Evolutionary conservation across 2,113 vertebrate species (phyloP), one percentile per base, ranked within the genome.

Genomic region (Turnix velox): DNA sequence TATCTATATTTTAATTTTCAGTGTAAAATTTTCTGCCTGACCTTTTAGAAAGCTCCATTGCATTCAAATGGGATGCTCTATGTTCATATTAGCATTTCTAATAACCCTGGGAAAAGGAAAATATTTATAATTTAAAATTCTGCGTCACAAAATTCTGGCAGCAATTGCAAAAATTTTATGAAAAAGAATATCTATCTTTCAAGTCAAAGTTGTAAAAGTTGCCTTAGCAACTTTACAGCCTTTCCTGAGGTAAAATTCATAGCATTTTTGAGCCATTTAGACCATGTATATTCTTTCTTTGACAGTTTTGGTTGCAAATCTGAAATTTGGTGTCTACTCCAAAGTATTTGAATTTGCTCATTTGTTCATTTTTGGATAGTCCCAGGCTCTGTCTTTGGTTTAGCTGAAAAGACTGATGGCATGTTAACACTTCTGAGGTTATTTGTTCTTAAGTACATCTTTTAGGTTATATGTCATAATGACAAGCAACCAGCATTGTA

Each of bases 391-490:
- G 37, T 68, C 90, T 92, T 75, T 90, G 55, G 82, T 91, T 93
- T 91, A 94, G 78, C 79, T 82, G 42, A 77, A 87, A 95, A 96
- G 92, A 96, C 93, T 87, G 95, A 97, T 97, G 83, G 76, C 86
- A 66, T 67, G 83, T 91, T 94, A 95, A 87, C 76, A 84, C 37
- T 94, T 96, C 93, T 84, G 95, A 97, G 95, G 95, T 95, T 96
- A 95, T 95, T 97, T 97, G 91, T 95, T 97, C 94, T 96, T 97
- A 96, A 97, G 93, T 93, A 98, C 87, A 95, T 95, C 71, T 92
- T 90, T 95, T 96, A 81, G 90, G 95, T 96, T 96, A 94, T 98
- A 97, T 96, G 96, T 98, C 97, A 97, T 95, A 88, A 86, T 95
- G 97, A 97, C 97, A 96, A 97, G 95, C 92, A 95, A 90, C 67